Evolutionary conservation across 2,888 invertebrate species (phyloP).

Genomic region (Emesis russula): DNA sequence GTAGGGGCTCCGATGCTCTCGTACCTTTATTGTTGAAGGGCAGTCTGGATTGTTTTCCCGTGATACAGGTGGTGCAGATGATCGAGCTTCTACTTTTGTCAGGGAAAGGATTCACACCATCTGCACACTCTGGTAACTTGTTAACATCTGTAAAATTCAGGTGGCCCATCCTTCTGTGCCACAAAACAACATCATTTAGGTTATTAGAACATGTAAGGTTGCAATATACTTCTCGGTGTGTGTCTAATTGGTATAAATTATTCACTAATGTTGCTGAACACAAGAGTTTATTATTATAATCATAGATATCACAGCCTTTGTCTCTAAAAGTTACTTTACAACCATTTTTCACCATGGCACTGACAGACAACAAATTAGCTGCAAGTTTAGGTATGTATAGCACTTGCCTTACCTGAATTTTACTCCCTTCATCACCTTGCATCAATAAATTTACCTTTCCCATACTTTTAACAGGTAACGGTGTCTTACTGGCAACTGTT

Average conservation of each 20-base stretch:
- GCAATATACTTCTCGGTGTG: neutral
- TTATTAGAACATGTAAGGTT: neutral
- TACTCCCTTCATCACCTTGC: slow-evolving; percentile 86
- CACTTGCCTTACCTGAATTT: slow-evolving; percentile 82
- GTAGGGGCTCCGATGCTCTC: no score
- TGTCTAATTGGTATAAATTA: neutral
- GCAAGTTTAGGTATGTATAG: slow-evolving; percentile 14
- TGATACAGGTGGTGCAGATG: neutral
- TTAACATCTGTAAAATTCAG: neutral
- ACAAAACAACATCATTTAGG: neutral
- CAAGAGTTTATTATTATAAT: slow-evolving; percentile 6
- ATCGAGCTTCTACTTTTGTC: neutral
- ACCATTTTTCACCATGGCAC: slow-evolving; percentile 55
- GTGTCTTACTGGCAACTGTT: slow-evolving; percentile 67
- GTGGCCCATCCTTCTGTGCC: slow-evolving; percentile 11
- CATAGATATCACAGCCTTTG: slow-evolving; percentile 17
- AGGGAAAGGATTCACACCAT: neutral
- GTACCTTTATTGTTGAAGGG: no score
- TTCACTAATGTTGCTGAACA: neutral
- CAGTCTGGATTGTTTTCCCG: no score
- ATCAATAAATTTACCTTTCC: slow-evolving; percentile 72
- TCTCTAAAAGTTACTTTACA: slow-evolving; percentile 43
- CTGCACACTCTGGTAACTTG: neutral
- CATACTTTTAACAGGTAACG: slow-evolving; percentile 71
- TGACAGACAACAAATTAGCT: slow-evolving; percentile 22